Base-by-base conservation (phyloP, 2,888 invertebrate species). In the Lingula anatina region DNA sequence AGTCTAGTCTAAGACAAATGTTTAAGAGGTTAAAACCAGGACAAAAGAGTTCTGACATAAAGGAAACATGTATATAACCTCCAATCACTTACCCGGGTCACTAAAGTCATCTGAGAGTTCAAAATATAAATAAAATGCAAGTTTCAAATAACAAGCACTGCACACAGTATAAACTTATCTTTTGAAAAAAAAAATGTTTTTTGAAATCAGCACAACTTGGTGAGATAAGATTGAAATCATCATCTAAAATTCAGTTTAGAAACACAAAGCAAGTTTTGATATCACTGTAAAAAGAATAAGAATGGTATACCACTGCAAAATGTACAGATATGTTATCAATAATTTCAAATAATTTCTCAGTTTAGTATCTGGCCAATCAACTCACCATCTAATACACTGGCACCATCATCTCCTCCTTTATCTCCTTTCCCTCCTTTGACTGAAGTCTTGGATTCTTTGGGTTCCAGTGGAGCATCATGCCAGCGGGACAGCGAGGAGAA, bases 401-500 rank as follows among this genome's bases (percentile, higher is more conserved):
- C 64, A 60, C 62, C 2, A 70, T 65, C 1, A 58, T 44, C 43
- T 73, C 73, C 37, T 68, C 66, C 18, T 70, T 71, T n/a, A 55
- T 53, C 27, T 69, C 68, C 20, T 60, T 55, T 44, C 66, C 66
- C 43, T 66, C n/a, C n/a, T n/a, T n/a, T n/a, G 31, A 52, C 60
- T 40, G 61, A 61, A n/a, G 65, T 64, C 40, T 68, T 66, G 50
- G 65, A 65, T 52, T 70, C 71, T 26, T 68, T 64, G 2, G 56
- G 51, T 15, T 26, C 21, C 1, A 62, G 61, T 21, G 68, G 64
- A 5, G 67, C 62, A 23, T 76, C 75, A 41, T 65, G 66, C 75
- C 76, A 76, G 23, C 71, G 64, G 3, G 70, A 69, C 51, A 77
- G 52, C 2, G 70, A 65, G 0, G 73, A 71, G 53, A 66, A 72